Percentiles rank a stretch among this genome's conserved stretches.
Conservation (phyloP, 1,140 invertebrate genomes). For the Parasteatoda tepidariorum region DNA sequence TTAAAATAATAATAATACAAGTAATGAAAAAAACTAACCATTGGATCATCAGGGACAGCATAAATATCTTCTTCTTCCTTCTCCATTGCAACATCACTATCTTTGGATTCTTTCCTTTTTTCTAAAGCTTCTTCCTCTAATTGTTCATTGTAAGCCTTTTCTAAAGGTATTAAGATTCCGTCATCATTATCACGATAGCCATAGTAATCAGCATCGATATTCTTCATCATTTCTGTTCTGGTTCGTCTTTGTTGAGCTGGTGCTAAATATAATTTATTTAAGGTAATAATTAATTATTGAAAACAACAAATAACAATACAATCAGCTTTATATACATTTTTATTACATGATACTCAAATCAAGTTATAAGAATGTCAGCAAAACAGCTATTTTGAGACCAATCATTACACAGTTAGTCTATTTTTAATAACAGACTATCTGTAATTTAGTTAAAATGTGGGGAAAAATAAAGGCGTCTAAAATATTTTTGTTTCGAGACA, state of each 20-base stretch:
- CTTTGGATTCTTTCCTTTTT: conserved; percentile 70
- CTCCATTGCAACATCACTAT: conserved; percentile 40
- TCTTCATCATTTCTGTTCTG: conserved; percentile 95
- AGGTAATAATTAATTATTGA: background rate
- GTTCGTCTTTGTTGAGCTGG: conserved; percentile 89
- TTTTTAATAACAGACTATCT: too few relatives aligned
- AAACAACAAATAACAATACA: background rate
- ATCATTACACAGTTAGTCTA: too few relatives aligned
- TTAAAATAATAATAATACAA: too few relatives aligned
- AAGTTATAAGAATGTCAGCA: too few relatives aligned
- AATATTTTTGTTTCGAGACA: too few relatives aligned
- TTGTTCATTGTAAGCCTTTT: conserved; percentile 82
- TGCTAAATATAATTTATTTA: conserved; percentile 65
- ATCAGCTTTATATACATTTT: too few relatives aligned
- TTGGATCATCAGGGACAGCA: conserved; percentile 23
- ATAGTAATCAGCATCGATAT: conserved; percentile 98
- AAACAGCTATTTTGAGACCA: too few relatives aligned
- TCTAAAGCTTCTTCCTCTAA: conserved; percentile 68
- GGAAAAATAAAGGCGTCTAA: too few relatives aligned
- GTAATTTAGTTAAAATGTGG: too few relatives aligned
- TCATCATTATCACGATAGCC: conserved; percentile 99
- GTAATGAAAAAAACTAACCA: conserved; percentile 38
- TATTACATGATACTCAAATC: too few relatives aligned
- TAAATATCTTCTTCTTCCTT: conserved; percentile 48
- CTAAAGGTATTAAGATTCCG: conserved; percentile 90